A percentile compares a stretch with the other conserved stretches of the same genome.
phyloP scores from a whole-genome alignment of 2,888 invertebrate species.

The Dione juno region DNA sequence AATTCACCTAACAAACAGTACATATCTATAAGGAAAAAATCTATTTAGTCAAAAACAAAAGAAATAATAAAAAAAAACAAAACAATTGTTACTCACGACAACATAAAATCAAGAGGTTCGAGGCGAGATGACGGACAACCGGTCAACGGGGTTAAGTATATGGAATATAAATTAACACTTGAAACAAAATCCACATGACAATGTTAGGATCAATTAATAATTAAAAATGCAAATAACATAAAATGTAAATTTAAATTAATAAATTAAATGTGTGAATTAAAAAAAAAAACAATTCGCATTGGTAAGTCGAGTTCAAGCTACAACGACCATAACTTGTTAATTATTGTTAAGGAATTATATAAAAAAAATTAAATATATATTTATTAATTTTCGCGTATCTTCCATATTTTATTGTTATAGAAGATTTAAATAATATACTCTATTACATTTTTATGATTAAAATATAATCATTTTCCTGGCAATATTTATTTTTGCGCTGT shows the following conservation, averaged over 20 bases:
- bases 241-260: background rate
- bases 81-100: background rate
- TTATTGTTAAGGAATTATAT: background rate
- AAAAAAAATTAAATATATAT: background rate
- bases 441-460: too few relatives aligned
- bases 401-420: too few relatives aligned
- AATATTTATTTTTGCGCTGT: too few relatives aligned
- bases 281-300: background rate
- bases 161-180: slow-evolving; percentile 23
- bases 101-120: slow-evolving; percentile 19
- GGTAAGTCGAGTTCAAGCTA: background rate
- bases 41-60: slow-evolving; percentile 23
- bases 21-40: slow-evolving; percentile 37
- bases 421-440: too few relatives aligned
- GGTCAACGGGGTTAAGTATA: slow-evolving; percentile 7
- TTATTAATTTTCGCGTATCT: background rate
- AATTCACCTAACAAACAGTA: slow-evolving; percentile 72
- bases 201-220: slow-evolving; percentile 5
- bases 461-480: too few relatives aligned
- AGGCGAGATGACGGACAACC: slow-evolving; percentile 11
- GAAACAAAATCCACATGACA: slow-evolving; percentile 1
- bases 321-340: background rate
- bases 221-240: background rate
- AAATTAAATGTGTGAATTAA: background rate
- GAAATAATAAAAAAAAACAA: slow-evolving; percentile 24